Evolutionary conservation across 2,113 vertebrate genomes (phyloP).

Genomic region (Campylomormyrus tamandua): DNA sequence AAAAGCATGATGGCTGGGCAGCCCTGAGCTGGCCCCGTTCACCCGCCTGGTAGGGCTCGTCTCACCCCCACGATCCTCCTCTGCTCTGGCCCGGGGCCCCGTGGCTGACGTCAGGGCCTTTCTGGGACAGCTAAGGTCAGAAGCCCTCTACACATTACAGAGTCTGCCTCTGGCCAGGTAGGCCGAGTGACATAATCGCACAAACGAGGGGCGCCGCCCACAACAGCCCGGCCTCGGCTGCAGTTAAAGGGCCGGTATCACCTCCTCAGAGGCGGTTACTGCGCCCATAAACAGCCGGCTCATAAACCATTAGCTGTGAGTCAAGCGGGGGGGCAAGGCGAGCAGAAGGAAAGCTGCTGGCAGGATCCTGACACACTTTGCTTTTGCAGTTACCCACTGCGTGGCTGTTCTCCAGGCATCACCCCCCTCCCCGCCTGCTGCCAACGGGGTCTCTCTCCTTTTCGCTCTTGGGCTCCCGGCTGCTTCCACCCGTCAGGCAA

Average conservation of each 20-base stretch:
- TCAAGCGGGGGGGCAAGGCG: not conserved
- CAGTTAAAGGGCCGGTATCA: conserved; percentile 5
- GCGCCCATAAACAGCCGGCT: not conserved
- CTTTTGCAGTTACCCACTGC: not conserved
- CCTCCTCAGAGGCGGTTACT: not conserved
- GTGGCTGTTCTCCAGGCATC: not conserved
- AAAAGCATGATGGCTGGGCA: not conserved
- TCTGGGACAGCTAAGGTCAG: not conserved
- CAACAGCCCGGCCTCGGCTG: not conserved
- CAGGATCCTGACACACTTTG: not conserved
- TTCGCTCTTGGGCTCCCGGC: not conserved
- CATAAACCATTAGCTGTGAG: not conserved
- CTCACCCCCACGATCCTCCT: not conserved
- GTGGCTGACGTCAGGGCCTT: not conserved
- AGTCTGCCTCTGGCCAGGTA: conserved; percentile 14
- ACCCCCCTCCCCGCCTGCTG: not conserved
- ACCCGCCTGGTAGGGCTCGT: not conserved
- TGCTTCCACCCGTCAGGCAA: not conserved
- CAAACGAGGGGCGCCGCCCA: not conserved
- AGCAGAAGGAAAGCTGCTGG: not conserved
- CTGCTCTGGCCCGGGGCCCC: not conserved
- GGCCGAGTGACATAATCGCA: not conserved
- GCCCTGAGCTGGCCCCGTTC: not conserved
- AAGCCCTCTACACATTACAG: conserved; percentile 3
- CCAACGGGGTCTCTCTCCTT: not conserved